phyloP scores from a whole-genome alignment of 2,113 vertebrate species.

The Panthera uncia region DNA sequence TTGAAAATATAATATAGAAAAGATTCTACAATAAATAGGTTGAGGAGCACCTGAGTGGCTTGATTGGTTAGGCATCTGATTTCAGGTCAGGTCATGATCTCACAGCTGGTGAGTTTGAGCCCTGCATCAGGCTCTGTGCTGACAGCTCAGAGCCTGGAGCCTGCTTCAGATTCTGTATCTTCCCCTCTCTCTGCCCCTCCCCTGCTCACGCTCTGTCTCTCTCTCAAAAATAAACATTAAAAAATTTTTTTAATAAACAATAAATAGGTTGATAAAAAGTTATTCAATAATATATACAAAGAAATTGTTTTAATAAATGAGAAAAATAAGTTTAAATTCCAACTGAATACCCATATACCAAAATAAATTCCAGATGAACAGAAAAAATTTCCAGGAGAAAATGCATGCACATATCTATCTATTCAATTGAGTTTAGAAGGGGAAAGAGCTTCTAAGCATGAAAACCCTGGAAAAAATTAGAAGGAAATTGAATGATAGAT shows the following conservation, averaged over 20 bases:
- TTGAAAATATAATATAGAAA: background rate
- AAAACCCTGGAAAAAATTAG: background rate
- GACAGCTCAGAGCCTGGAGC: too few relatives aligned
- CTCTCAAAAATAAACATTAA: too few relatives aligned
- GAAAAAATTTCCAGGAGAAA: background rate
- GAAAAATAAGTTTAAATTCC: background rate
- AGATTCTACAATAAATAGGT: background rate
- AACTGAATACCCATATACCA: background rate
- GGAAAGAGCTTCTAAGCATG: background rate
- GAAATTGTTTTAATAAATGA: background rate
- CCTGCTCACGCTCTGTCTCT: too few relatives aligned
- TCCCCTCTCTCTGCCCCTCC: too few relatives aligned
- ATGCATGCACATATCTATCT: background rate
- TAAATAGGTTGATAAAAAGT: background rate
- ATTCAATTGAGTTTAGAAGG: slow-evolving; percentile 7
- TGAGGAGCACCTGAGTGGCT: too few relatives aligned
- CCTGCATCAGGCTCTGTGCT: too few relatives aligned
- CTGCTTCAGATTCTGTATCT: too few relatives aligned
- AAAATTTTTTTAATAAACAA: too few relatives aligned
- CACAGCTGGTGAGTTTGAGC: too few relatives aligned
- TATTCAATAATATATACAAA: background rate
- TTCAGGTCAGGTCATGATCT: too few relatives aligned
- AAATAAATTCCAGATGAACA: background rate
- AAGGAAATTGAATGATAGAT: background rate
- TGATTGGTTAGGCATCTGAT: too few relatives aligned